These are phyloP conservation scores for Cephus pulcher DNA, from an alignment of 2,888 invertebrate species.

Conservation along the genomic window DNA sequence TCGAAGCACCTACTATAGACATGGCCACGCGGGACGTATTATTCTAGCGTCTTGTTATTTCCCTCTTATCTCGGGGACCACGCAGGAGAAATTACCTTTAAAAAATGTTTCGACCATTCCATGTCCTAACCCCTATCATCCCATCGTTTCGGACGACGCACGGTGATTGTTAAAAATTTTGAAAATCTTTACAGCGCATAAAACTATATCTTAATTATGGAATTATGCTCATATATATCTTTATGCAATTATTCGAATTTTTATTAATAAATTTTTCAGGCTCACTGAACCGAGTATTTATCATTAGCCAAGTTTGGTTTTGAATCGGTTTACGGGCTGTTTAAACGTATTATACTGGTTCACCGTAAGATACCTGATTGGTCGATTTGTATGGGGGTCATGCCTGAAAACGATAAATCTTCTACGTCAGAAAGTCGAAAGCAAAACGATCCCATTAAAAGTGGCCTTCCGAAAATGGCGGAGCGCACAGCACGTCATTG, in stretches of 20 bases:
- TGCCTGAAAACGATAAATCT: background rate
- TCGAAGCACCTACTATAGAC: background rate
- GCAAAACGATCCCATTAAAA: background rate
- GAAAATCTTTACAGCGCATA: background rate
- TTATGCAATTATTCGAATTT: background rate
- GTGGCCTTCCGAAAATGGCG: background rate
- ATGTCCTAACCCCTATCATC: too few species aligned
- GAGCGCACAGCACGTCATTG: background rate
- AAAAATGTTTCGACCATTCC: background rate
- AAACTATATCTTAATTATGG: background rate
- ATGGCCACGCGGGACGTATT: conserved; percentile 38
- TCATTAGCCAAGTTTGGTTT: background rate
- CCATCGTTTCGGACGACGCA: background rate
- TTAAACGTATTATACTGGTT: background rate
- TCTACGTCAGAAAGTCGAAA: background rate
- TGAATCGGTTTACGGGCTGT: background rate
- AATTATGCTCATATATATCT: background rate
- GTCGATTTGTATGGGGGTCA: background rate
- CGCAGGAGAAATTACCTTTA: conserved; percentile 27
- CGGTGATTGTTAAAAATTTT: background rate
- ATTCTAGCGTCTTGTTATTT: conserved; percentile 46
- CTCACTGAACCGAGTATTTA: background rate
- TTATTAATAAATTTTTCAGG: background rate
- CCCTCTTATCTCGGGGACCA: conserved; percentile 30
- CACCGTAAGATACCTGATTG: background rate